phyloP scores from a whole-genome alignment of 1,140 invertebrate genomes.

The Caenorhabditis tropicalis region DNA sequence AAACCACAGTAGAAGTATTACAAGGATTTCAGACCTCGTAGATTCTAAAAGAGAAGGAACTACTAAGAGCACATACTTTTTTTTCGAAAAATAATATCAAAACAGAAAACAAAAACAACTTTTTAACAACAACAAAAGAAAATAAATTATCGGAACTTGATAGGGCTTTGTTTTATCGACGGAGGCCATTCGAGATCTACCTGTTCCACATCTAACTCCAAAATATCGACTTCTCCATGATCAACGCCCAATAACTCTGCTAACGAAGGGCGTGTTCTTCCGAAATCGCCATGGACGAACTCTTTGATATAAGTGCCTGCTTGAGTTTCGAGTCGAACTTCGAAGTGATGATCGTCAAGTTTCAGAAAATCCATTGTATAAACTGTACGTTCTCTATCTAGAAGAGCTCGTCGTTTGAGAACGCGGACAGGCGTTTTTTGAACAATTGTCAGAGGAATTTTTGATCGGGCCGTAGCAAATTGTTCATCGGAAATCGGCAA shows the following conservation, averaged over 20 bases:
- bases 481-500: constrained; percentile 55
- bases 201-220: constrained; percentile 75
- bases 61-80: background rate
- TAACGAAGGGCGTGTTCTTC: constrained; percentile 74
- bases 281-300: constrained; percentile 76
- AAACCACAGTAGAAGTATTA: background rate
- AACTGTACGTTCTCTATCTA: constrained; percentile 66
- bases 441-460: constrained; percentile 62
- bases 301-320: constrained; percentile 73
- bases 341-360: constrained; percentile 65
- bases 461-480: constrained; percentile 53
- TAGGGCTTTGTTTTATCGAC: background rate
- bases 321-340: constrained; percentile 61
- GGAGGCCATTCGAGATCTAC: constrained; percentile 72
- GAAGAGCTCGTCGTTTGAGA: constrained; percentile 66
- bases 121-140: background rate
- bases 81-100: background rate
- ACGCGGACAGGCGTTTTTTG: constrained; percentile 71
- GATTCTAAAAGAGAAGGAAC: background rate
- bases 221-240: constrained; percentile 73
- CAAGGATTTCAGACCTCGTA: background rate
- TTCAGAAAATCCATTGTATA: constrained; percentile 58
- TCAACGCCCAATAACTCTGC: constrained; percentile 71
- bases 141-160: background rate
- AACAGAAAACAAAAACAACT: background rate